Percentiles rank a stretch among this genome's conserved stretches.
Evolutionary conservation across 2,888 invertebrate species (phyloP).

Genomic region (Hyles lineata): DNA sequence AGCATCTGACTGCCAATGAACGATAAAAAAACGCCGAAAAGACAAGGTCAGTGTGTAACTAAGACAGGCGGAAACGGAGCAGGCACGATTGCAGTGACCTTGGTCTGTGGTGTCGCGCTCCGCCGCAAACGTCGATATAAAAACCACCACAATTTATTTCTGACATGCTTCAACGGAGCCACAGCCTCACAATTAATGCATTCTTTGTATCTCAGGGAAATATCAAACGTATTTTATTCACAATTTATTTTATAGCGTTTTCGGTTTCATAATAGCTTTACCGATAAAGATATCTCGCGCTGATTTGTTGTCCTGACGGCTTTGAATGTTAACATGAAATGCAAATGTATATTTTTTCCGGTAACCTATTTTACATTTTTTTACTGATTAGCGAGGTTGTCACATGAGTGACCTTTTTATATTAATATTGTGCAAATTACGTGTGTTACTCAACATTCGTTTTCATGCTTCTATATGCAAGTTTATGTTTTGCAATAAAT

Average conservation of each 20-base stretch:
- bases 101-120: conserved; percentile 70
- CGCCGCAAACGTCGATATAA: conserved; percentile 62
- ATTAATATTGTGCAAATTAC: conserved; percentile 3
- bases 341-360: conserved; percentile 16
- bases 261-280: conserved; percentile 14
- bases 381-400: conserved; percentile 13
- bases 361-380: background rate
- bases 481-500: background rate
- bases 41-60: conserved; percentile 64
- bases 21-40: conserved; percentile 60
- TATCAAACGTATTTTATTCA: conserved; percentile 12
- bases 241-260: conserved; percentile 13
- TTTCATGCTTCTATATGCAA: background rate
- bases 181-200: conserved; percentile 34
- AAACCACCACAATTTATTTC: conserved; percentile 64
- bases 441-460: background rate
- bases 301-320: conserved; percentile 23
- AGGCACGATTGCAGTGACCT: conserved; percentile 64
- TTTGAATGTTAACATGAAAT: conserved; percentile 4
- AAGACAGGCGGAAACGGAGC: conserved; percentile 61
- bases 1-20: conserved; percentile 45
- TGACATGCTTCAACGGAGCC: conserved; percentile 61
- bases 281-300: conserved; percentile 24
- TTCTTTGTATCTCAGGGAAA: conserved; percentile 15
- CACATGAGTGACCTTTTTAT: background rate